Evolutionary conservation across 2,113 vertebrate species (phyloP).

Genomic region (Gyps fulvus): DNA sequence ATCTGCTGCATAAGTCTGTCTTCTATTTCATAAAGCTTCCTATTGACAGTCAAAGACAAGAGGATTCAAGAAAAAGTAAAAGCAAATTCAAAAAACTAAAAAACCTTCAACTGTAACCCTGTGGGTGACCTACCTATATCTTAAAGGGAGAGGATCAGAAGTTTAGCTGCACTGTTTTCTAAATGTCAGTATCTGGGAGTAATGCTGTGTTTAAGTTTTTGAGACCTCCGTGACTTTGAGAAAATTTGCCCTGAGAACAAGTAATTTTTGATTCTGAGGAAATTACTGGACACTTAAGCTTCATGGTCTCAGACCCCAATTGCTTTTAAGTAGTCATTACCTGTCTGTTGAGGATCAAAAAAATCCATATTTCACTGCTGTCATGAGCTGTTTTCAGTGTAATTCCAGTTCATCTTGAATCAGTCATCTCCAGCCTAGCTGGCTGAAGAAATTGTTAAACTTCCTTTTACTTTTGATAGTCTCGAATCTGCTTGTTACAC

Average conservation of each 20-base stretch:
- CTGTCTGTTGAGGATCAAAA: not conserved
- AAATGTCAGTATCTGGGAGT: not conserved
- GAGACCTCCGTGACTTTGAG: not conserved
- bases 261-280: not conserved
- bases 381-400: not conserved
- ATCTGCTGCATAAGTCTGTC: constrained; percentile 44
- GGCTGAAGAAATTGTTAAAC: not conserved
- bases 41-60: constrained; percentile 15
- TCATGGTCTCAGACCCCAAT: too few species aligned
- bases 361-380: not conserved
- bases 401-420: not conserved
- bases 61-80: constrained; percentile 64
- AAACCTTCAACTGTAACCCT: not conserved
- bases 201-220: not conserved
- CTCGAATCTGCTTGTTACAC: not conserved
- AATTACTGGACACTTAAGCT: not conserved
- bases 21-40: constrained; percentile 57
- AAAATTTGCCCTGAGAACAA: not conserved
- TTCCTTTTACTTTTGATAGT: not conserved
- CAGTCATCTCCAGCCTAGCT: not conserved
- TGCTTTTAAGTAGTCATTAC: not conserved
- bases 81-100: not conserved
- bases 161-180: not conserved
- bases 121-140: not conserved
- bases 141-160: constrained; percentile 11